Evolutionary conservation across 1,140 invertebrate species (phyloP), one percentile per base, ranked within the genome.

Genomic region (Archivesica marissinica): DNA sequence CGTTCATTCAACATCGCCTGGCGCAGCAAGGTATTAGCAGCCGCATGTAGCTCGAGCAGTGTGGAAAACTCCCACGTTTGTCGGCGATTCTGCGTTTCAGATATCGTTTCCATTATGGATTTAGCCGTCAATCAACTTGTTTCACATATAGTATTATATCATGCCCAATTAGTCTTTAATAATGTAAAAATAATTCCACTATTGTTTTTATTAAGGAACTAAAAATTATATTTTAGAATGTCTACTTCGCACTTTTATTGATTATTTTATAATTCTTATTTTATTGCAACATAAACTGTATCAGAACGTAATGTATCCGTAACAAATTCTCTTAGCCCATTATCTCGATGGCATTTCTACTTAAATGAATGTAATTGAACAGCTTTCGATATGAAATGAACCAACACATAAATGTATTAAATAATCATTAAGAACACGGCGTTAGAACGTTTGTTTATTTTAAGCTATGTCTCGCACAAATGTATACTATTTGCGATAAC

Each of bases 1-100:
- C 89, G 81, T 66, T 90, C 89, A 35, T 89, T 88, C 15, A 88
- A 41, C 83, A 90, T 90, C n/a, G 88, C 89, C 13, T 82, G 75
- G 39, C 87, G 72, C 0, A 90, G 70, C 13, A 68, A 28, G 15
- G 50, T 38, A 52, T 87, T 88, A 4, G 87, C 88, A 0, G 77
- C 54, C 38, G 50, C 54, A 78, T 90, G 85, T n/a, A 89, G 66
- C 38, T 89, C 88, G 1, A 86, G 68, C 76, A 89, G 70, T 20
- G 30, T 85, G 41, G 23, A 28, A 77, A 90, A 89, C 38, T 68
- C 47, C 88, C 88, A 89, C 35, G 75, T 82, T n/a, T n/a, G n/a
- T n/a, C n/a, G n/a, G n/a, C n/a, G n/a, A n/a, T n/a, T n/a, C n/a
- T n/a, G n/a, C n/a, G n/a, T n/a, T n/a, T n/a, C n/a, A n/a, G n/a